Evolutionary conservation across 1,140 invertebrate genomes (phyloP), one percentile per base, ranked within the genome.

Genomic region (Coenobita brevimanus): DNA sequence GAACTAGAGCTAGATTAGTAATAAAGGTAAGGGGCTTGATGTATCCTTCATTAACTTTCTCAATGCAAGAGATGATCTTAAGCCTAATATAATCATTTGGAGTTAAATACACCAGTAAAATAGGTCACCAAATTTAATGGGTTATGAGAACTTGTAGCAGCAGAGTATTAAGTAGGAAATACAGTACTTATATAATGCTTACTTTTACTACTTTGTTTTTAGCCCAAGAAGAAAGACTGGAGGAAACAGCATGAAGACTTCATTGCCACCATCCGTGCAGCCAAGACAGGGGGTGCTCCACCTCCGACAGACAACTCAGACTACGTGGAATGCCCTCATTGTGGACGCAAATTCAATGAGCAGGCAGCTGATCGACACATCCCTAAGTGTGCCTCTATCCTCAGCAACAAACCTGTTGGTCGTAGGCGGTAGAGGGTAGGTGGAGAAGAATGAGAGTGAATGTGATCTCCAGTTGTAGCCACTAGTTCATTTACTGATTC

Each of bases 221-320:
- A 91, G 90, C 91, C 91, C 43, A 94, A 95, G 90, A 96, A 96
- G 91, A 94, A 93, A 80, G 96, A 97, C 92, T 99, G 98, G 98
- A 94, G 97, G 13, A 94, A 96, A 92, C 97, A 98, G 91, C 97
- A 98, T 92, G 97, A 98, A 92, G 96, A 97, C 90, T 99, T 99
- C 92, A 97, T 99, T 75, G 93, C 95, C 83, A 95, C 97, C 0
- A 97, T 99, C 84, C 94, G 97, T 27, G 96, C 97, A 1, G 98
- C 98, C 0, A 98, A 98, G 92, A 92, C 93, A 84, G 89, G 88
- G 8, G 80, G 85, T 17, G 94, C 96, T 91, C 95, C 97, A n/a
- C 97, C 97, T 3, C 95, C 96, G 0, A 95, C 95, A 0, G 95
- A 96, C 91, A 97, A 95, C 91, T 96, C 96, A 13, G 97, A 99